phyloP scores from a whole-genome alignment of 2,797 vertebrate species.

The Tinamus major region DNA sequence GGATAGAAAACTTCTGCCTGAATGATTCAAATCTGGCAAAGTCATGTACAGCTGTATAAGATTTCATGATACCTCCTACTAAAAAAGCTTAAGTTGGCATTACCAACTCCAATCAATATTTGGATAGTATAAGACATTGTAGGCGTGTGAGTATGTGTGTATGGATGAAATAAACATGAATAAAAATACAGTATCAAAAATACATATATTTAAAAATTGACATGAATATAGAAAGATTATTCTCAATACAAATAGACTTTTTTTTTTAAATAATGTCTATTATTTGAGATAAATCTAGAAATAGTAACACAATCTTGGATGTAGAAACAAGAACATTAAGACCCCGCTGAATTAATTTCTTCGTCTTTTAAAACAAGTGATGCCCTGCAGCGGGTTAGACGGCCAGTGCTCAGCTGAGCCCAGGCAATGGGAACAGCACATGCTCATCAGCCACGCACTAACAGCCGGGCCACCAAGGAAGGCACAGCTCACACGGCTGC shows the following conservation, averaged over 20 bases:
- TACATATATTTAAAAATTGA: not conserved
- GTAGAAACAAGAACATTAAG: not conserved
- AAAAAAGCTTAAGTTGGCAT: not conserved
- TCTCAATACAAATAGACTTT: accelerated
- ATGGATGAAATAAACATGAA: not conserved
- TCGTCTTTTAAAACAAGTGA: not conserved
- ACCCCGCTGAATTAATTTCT: not conserved
- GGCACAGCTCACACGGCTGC: not conserved
- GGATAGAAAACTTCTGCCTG: not conserved
- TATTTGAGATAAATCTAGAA: not conserved
- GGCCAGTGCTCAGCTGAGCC: not conserved
- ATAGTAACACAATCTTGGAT: not conserved
- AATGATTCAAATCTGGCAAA: not conserved
- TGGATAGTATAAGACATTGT: not conserved
- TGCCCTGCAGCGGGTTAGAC: not conserved
- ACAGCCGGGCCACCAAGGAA: not conserved
- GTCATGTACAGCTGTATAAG: not conserved
- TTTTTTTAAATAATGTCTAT: not conserved
- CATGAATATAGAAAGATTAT: not conserved
- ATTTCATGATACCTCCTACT: not conserved
- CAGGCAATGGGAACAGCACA: not conserved
- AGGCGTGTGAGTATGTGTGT: accelerated
- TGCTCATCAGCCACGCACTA: not conserved
- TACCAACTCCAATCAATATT: not conserved
- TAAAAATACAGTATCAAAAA: not conserved